phyloP scores from a whole-genome alignment of 2,797 vertebrate species.

The Coendou prehensilis region DNA sequence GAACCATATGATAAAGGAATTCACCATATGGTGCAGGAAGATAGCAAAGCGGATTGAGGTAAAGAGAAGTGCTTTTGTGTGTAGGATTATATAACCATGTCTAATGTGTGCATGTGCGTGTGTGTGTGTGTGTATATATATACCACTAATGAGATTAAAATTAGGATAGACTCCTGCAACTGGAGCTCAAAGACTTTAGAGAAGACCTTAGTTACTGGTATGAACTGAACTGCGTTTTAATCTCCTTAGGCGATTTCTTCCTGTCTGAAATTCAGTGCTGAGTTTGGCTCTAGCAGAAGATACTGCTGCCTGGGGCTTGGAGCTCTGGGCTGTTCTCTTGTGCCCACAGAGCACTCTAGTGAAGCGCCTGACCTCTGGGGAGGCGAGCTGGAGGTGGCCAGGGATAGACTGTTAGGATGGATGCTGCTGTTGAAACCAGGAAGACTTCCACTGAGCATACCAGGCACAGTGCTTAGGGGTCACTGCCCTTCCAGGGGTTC shows the following conservation, averaged over 20 bases:
- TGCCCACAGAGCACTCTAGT: not conserved
- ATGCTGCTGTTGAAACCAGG: not conserved
- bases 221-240: constrained; percentile 57
- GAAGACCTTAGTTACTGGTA: constrained; percentile 52
- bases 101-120: constrained; percentile 3
- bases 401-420: not conserved
- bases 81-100: constrained; percentile 70
- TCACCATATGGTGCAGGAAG: constrained; percentile 68
- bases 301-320: not conserved
- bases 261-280: not conserved
- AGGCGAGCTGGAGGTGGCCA: not conserved
- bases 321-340: not conserved
- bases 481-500: not conserved
- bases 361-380: not conserved
- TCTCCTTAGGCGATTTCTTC: constrained; percentile 28
- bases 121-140: not conserved
- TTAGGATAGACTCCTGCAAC: constrained; percentile 65
- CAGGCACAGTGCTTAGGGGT: not conserved
- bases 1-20: constrained; percentile 57
- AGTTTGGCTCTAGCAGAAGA: not conserved
- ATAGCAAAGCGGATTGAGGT: constrained; percentile 54
- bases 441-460: not conserved
- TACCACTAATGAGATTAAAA: constrained; percentile 75
- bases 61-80: constrained; percentile 47
- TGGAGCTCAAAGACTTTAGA: constrained; percentile 49